A percentile compares a stretch with the other conserved stretches of the same genome.
phyloP scores from a whole-genome alignment of 2,888 invertebrate genomes.

The Odontothrips loti region DNA sequence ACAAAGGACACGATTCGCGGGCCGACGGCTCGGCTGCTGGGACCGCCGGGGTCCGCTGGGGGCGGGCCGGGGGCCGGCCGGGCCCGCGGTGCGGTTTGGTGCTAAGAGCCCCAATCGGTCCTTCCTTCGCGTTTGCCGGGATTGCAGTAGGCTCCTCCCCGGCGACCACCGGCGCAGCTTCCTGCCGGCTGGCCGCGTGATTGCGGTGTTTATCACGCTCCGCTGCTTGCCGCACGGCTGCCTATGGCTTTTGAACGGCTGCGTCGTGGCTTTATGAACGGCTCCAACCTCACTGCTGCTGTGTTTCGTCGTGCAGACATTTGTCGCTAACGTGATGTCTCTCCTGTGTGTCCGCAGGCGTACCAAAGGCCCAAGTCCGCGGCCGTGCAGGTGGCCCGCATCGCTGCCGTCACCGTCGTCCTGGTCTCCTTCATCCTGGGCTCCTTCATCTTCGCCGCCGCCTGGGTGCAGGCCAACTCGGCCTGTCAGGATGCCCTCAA shows the following conservation, averaged over 20 bases:
- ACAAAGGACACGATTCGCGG: neutral
- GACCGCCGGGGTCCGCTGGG: too few species aligned
- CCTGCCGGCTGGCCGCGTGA: neutral
- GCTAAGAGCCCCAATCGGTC: too few species aligned
- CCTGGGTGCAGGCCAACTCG: constrained; percentile 76
- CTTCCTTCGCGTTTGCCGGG: neutral
- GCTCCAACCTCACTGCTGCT: too few species aligned
- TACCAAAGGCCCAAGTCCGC: constrained; percentile 69
- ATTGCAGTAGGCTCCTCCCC: neutral
- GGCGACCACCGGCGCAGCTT: neutral
- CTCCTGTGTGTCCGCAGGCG: constrained; percentile 58
- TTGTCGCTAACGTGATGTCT: neutral
- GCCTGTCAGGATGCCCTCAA: constrained; percentile 45
- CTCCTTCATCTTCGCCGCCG: constrained; percentile 74
- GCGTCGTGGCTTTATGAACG: too few species aligned
- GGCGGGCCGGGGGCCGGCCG: too few species aligned
- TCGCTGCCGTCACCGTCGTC: constrained; percentile 77
- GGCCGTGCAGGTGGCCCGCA: constrained; percentile 80
- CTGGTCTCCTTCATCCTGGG: constrained; percentile 76
- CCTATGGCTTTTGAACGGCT: neutral
- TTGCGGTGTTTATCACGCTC: too few species aligned
- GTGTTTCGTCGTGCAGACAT: neutral
- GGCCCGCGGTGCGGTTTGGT: too few species aligned
- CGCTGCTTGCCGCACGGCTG: neutral
- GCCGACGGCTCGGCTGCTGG: too few species aligned